Evolutionary conservation across 1,140 invertebrate genomes (phyloP).

Genomic region (Macrobrachium rosenbergii): DNA sequence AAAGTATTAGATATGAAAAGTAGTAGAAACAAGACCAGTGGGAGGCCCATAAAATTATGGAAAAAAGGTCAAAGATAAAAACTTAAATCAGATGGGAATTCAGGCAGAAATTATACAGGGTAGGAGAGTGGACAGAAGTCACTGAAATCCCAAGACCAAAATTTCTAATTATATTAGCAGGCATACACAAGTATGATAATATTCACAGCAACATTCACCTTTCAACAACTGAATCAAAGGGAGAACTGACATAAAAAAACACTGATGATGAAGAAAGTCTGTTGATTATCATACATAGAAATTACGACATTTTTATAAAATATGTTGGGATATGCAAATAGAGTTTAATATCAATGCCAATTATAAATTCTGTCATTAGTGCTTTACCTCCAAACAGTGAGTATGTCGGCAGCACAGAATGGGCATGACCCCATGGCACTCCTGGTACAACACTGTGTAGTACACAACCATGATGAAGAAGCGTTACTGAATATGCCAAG

Average conservation of each 20-base stretch:
- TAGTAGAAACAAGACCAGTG: no score
- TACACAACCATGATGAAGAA: constrained; percentile 85
- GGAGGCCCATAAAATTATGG: no score
- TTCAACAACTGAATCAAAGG: no score
- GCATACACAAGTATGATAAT: no score
- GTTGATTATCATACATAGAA: not conserved
- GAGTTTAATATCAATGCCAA: not conserved
- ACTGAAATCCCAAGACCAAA: no score
- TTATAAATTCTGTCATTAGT: not conserved
- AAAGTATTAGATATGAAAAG: no score
- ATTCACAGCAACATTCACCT: no score
- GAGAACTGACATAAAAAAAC: not conserved
- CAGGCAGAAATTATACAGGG: no score
- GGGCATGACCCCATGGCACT: constrained; percentile 81
- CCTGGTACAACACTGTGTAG: constrained; percentile 85
- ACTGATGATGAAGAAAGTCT: not conserved
- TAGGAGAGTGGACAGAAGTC: no score
- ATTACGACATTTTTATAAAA: not conserved
- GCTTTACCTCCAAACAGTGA: constrained; percentile 77
- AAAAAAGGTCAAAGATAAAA: no score
- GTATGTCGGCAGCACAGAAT: constrained; percentile 81
- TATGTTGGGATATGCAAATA: not conserved
- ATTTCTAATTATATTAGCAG: no score
- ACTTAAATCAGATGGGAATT: no score
- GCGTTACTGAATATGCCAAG: constrained; percentile 85